These are phyloP conservation scores for Talpa occidentalis DNA, from an alignment of 2,113 vertebrate species.

Conservation along the genomic window DNA sequence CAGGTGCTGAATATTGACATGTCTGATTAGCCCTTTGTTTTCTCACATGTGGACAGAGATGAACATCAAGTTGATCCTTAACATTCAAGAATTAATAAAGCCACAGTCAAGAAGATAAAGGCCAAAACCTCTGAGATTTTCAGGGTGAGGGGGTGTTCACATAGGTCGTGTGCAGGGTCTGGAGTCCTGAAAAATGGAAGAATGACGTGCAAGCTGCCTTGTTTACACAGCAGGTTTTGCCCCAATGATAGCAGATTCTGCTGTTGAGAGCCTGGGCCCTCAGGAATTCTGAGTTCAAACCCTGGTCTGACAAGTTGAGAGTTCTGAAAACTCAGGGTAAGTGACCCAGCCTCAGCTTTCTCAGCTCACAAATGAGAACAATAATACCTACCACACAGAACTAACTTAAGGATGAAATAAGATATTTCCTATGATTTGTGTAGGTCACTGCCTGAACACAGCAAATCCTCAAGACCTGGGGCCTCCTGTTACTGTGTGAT, in stretches of 20 bases:
- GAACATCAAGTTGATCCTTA: slow-evolving; percentile 20
- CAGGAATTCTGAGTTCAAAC: background rate
- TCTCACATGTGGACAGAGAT: slow-evolving; percentile 5
- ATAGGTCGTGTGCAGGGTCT: background rate
- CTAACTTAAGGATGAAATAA: background rate
- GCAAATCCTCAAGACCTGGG: background rate
- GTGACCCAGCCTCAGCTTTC: background rate
- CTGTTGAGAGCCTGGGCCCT: background rate
- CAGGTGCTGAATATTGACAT: slow-evolving; percentile 38
- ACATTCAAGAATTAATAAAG: slow-evolving; percentile 39
- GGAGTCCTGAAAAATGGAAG: background rate
- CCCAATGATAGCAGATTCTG: background rate
- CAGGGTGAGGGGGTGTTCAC: background rate
- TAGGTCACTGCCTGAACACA: background rate
- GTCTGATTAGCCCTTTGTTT: slow-evolving; percentile 13
- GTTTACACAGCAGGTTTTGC: too few relatives aligned
- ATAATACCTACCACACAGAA: background rate
- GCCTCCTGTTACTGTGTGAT: too few relatives aligned
- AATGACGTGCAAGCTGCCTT: background rate
- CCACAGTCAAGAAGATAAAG: slow-evolving; percentile 15
- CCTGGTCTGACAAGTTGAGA: background rate
- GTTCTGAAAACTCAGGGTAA: background rate
- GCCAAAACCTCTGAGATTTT: slow-evolving; percentile 20
- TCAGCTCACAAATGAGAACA: background rate
- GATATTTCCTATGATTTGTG: background rate